Evolutionary conservation across 2,797 vertebrate genomes (phyloP).

Genomic region (Lepus oiostolus): DNA sequence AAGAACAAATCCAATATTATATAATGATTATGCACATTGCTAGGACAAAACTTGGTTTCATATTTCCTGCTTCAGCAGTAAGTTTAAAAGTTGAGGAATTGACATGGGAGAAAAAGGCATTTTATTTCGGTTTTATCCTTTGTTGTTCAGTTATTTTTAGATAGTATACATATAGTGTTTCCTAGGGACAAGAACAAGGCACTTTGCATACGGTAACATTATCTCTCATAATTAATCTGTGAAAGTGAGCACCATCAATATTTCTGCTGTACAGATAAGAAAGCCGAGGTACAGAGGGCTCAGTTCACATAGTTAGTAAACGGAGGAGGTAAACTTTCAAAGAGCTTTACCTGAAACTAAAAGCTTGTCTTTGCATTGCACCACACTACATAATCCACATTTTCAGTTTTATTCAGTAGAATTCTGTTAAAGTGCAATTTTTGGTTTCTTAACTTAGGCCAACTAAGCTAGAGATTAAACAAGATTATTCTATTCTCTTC

Average conservation of each 20-base stretch:
- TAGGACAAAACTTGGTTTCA: not conserved
- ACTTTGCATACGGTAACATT: not conserved
- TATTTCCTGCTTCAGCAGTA: not conserved
- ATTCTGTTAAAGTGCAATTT: conserved; percentile 21
- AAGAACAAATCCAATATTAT: not conserved
- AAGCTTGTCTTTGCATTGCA: not conserved
- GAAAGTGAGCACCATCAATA: not conserved
- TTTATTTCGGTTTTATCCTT: conserved; percentile 1
- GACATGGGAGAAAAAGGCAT: not conserved
- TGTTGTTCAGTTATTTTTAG: not conserved
- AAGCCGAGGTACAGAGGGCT: not conserved
- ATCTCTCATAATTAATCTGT: not conserved
- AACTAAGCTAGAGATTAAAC: not conserved
- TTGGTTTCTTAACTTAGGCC: not conserved
- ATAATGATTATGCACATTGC: not conserved
- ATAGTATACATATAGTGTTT: not conserved
- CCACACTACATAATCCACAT: not conserved
- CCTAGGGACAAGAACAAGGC: not conserved
- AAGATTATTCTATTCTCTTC: not conserved
- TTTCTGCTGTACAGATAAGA: not conserved
- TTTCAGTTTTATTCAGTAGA: not conserved
- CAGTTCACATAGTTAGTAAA: not conserved
- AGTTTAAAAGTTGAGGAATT: not conserved
- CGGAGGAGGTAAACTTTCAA: not conserved
- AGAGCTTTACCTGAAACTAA: not conserved